Evolutionary conservation across 2,113 vertebrate species (phyloP), one percentile per base, ranked within the genome.

Genomic region (Acinonyx jubatus): DNA sequence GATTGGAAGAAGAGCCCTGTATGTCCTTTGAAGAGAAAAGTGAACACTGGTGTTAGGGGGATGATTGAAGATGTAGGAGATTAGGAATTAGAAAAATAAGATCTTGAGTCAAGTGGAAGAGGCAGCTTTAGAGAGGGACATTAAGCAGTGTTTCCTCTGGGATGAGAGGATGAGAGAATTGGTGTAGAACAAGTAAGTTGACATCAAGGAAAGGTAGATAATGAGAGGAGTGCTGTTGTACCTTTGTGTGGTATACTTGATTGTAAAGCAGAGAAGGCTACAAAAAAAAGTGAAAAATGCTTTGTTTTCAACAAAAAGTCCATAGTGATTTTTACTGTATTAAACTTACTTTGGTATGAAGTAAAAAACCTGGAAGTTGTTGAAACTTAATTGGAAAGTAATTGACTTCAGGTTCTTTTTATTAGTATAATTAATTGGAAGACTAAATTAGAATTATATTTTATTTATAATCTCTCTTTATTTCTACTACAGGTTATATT

Each of bases 401-500:
- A 89, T 48, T 91, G 91, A 89, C 33, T 74, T 97, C 3, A 76
- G 69, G 48, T 21, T 78, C 27, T 86, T 97, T 89, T 48, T 86
- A 19, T 92, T 92, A 74, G 27, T 87, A 3, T 89, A 90, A 90
- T 97, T 95, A 92, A 81, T 66, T 80, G 36, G 29, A 63, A 82
- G 48, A n/a, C 65, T 65, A 63, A 96, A 68, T 66, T 89, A 86
- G 91, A 86, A 71, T 69, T 0, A 0, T 10, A 29, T 93, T 96
- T 97, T 74, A 48, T 90, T 71, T 23, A n/a, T 79, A 29, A 25
- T 3, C 8, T 97, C 69, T 3, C 10, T 97, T 69, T 25, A 38
- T 98, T 96, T 98, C 91, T 98, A 55, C 95, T 98, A 9, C 98
- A 99, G 99, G 99, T 98, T 99, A 99, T 98, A 99, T 99, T 98